Base-by-base conservation (phyloP, 1,140 invertebrate genomes). In the Pseudomyrmex sp. region DNA sequence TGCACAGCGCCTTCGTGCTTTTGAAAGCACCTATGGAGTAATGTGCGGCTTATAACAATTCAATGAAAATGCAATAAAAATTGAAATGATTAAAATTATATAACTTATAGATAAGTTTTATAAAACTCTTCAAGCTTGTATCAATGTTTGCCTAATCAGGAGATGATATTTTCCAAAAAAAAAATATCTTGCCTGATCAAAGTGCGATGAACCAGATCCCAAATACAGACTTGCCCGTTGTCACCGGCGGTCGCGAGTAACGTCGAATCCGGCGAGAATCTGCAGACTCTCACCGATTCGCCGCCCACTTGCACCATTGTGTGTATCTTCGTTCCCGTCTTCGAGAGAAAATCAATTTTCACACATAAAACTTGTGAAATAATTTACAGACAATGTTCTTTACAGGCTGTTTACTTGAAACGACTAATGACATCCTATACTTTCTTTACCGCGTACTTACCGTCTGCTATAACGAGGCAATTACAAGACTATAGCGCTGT, bases 181-280 rank as follows among this genome's bases (percentile, higher is more conserved):
- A 18, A 18, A 18, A 18, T 18, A 15, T 62, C 68, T 89, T 92
- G 96, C 96, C 95, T 96, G 69, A 97, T 93, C 44, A 97, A 91
- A 80, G 91, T 95, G 90, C 95, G 94, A 61, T 95, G 95, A 18
- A 96, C 92, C 15, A 97, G 92, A 93, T 97, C 96, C 97, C 97
- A 97, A 46, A 97, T 91, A 88, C 96, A 96, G 5, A 97, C 93
- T 50, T 95, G 95, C 52, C 97, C 97, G 92, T 97, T 97, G 93
- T 97, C 97, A 50, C 97, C 96, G 15, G 96, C 97, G 15, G 97
- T 96, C 3, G 96, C 95, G 18, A 98, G 92, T 56, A 96, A 91
- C 2, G 95, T 95, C 52, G 96, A 96, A 90, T 97, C 95, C 4
- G 95, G 95, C 0, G 96, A 96, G 92, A 97, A 97, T 89, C 95